Percentiles rank a stretch among this genome's conserved stretches.
Evolutionary conservation across 2,113 vertebrate species (phyloP).

Genomic region (Prochilodus magdalenae): DNA sequence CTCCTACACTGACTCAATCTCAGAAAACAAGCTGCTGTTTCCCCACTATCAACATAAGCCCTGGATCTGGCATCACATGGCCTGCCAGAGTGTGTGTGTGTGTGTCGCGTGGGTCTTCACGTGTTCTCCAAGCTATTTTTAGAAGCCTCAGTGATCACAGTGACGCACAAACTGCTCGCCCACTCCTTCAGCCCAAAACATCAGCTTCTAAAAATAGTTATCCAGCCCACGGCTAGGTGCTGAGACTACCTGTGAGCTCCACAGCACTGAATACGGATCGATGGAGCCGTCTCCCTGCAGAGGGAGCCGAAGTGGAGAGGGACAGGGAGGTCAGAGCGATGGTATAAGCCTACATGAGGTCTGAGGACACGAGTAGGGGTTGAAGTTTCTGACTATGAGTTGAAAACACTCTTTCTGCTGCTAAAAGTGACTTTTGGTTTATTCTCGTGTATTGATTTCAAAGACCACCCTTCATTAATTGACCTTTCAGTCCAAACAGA

Average conservation of each 20-base stretch:
- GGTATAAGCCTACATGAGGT: slow-evolving; percentile 15
- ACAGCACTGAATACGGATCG: slow-evolving; percentile 19
- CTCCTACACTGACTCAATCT: slow-evolving; percentile 6
- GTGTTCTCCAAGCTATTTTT: slow-evolving; percentile 62
- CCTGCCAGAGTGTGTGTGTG: slow-evolving; percentile 10
- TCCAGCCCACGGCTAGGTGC: slow-evolving; percentile 17
- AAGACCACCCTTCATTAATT: too few relatives aligned
- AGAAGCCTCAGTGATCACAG: slow-evolving; percentile 54
- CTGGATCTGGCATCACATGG: slow-evolving; percentile 1
- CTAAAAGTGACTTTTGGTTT: background rate
- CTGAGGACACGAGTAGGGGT: background rate
- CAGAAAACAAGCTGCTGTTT: slow-evolving; percentile 24
- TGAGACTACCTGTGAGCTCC: slow-evolving; percentile 52
- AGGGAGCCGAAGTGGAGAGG: slow-evolving; percentile 1
- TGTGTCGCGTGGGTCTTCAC: slow-evolving; percentile 42
- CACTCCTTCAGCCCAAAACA: slow-evolving; percentile 38
- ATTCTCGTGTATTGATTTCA: too few relatives aligned
- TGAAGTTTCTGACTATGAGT: background rate
- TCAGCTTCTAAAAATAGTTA: slow-evolving; percentile 58
- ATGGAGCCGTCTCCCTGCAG: slow-evolving; percentile 19
- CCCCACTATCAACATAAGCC: slow-evolving; percentile 8
- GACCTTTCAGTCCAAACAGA: too few relatives aligned
- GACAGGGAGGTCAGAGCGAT: slow-evolving; percentile 19
- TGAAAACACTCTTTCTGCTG: background rate
- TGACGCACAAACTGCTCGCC: slow-evolving; percentile 60